Evolutionary conservation across 2,113 vertebrate genomes (phyloP).

Genomic region (Melanerpes aurifrons): DNA sequence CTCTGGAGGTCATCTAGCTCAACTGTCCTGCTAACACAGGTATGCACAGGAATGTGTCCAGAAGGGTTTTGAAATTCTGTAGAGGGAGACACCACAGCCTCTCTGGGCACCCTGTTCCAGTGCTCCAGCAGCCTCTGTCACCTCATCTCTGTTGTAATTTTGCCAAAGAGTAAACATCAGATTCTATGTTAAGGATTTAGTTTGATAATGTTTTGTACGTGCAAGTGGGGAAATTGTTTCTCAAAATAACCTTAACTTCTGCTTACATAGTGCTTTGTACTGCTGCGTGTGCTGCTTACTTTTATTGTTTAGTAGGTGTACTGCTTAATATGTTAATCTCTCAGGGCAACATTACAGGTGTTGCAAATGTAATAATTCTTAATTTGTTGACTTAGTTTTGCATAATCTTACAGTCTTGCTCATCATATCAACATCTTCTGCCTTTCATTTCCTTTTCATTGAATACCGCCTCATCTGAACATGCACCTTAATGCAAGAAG

Average conservation of each 20-base stretch:
- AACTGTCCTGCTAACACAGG: no score
- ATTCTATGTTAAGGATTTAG: neutral
- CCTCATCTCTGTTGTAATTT: neutral
- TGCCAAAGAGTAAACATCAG: neutral
- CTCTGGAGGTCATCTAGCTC: no score
- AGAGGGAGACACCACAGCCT: no score
- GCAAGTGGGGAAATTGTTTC: neutral
- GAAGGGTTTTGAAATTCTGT: no score
- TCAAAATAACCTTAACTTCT: neutral
- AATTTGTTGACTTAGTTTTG: neutral
- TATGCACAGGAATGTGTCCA: no score
- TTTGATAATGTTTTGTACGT: neutral
- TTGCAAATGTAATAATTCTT: neutral
- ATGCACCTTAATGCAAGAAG: neutral
- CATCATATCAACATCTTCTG: neutral
- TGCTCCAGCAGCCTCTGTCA: no score
- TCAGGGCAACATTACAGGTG: neutral
- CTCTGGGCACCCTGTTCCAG: no score
- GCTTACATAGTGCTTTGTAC: neutral
- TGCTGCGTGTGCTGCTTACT: neutral
- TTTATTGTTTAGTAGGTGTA: neutral
- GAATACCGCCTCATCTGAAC: neutral
- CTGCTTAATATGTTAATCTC: neutral
- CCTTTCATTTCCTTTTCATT: neutral
- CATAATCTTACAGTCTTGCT: neutral